Base-by-base conservation (phyloP, 2,113 vertebrate species). In the Atherinomorus stipes region DNA sequence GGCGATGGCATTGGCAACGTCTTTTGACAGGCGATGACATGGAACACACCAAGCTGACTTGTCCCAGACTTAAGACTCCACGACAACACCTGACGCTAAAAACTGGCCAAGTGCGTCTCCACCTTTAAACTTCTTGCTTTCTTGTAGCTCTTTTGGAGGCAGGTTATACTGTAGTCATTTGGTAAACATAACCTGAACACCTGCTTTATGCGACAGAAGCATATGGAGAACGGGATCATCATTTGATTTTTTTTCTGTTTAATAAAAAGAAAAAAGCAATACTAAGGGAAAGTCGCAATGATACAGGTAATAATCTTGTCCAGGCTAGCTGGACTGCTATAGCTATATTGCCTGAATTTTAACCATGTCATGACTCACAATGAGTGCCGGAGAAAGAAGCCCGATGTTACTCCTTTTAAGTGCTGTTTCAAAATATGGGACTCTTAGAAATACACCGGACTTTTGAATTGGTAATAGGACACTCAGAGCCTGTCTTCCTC, bases 401-500 rank as follows among this genome's bases (percentile, higher is more conserved):
- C 19, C 19, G 6, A 13, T 40, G 59, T 60, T 23, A 65, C 64
- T n/a, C 42, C 60, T 45, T 38, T 5, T 63, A 31, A 71, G 59
- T 68, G 62, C 58, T 64, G 2, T 34, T 49, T 9, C 40, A 19
- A 67, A 78, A 65, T 22, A 63, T 10, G 26, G 31, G 56, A 61
- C 71, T 65, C 63, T 67, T 53, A 16, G 44, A 59, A 84, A 67
- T 34, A 83, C 52, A 74, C 8, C 44, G 38, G 85, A 73, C 52
- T 42, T 47, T 19, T 70, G 63, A 84, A 72, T 65, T 52, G 42
- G 40, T 59, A 75, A 80, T 58, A 40, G 56, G 70, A 67, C 62
- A 69, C 65, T 81, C 34, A 31, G 53, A 71, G 56, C 28, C 70
- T 75, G 79, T 72, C 61, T 31, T 73, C 67, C 70, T 70, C 42